phyloP scores from a whole-genome alignment of 2,113 vertebrate genomes.

The Hyaena hyaena region DNA sequence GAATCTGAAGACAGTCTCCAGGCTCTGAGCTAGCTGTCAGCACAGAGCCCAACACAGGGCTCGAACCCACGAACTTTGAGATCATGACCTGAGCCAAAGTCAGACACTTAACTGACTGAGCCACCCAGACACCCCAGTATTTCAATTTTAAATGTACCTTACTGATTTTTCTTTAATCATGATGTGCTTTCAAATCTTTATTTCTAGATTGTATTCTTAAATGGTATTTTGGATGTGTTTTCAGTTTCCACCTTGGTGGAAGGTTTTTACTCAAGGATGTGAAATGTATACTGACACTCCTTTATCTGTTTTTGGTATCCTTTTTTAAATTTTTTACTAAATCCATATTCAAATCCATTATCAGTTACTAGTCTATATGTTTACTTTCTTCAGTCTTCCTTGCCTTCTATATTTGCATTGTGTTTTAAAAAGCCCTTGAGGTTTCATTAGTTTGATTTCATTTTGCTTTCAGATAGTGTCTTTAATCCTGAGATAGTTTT shows the following conservation, averaged over 20 bases:
- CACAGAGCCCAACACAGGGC: too few relatives aligned
- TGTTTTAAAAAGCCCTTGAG: not conserved
- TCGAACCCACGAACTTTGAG: too few relatives aligned
- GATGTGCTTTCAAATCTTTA: not conserved
- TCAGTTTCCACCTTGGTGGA: not conserved
- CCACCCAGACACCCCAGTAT: not conserved
- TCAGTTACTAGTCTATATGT: not conserved
- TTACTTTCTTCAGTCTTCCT: not conserved
- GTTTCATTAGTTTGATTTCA: not conserved
- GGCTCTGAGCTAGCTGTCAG: too few relatives aligned
- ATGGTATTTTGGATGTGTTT: not conserved
- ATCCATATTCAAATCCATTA: not conserved
- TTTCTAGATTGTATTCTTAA: not conserved
- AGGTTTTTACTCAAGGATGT: not conserved
- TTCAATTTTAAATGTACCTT: not conserved
- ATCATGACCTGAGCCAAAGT: too few relatives aligned
- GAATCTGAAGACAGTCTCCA: too few relatives aligned
- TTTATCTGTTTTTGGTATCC: not conserved
- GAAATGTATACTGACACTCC: not conserved
- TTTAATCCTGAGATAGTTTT: not conserved
- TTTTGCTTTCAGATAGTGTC: not conserved
- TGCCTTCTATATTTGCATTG: not conserved
- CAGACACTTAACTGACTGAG: too few relatives aligned
- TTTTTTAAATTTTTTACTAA: not conserved
- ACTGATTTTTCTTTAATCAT: not conserved